These are phyloP conservation scores for Myiagra hebetior DNA, from an alignment of 2,113 vertebrate genomes.

Conservation along the genomic window DNA sequence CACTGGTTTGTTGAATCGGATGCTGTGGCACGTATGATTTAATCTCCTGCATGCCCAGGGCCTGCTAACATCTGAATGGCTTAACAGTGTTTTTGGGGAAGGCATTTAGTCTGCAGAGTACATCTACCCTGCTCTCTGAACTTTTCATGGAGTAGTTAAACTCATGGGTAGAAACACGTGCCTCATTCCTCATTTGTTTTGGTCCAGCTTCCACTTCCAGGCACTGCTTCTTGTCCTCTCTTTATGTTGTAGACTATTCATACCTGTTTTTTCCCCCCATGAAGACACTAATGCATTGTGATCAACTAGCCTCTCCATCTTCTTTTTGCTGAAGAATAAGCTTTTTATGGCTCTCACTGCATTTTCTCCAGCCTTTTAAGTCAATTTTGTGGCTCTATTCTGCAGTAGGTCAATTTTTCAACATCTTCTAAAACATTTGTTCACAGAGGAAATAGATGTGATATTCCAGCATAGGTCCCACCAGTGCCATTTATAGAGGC, in stretches of 20 bases:
- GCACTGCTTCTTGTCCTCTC: not conserved
- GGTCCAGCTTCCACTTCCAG: not conserved
- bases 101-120: not conserved
- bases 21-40: not conserved
- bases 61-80: not conserved
- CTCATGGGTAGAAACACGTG: rapidly evolving
- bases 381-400: conserved; percentile 23
- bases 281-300: not conserved
- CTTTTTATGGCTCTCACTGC: not conserved
- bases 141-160: not conserved
- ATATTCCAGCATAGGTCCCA: not conserved
- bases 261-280: rapidly evolving
- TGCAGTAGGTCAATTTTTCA: conserved; percentile 32
- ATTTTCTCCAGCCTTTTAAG: conserved; percentile 31
- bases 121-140: not conserved
- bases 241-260: not conserved
- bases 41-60: not conserved
- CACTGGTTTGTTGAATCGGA: not conserved
- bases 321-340: not conserved
- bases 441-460: not conserved
- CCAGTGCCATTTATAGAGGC: not conserved
- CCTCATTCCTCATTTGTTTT: not conserved
- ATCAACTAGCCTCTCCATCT: not conserved
- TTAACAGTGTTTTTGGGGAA: not conserved
- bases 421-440: not conserved